Evolutionary conservation across 1,140 invertebrate species (phyloP).

Genomic region (Drusus annulatus): DNA sequence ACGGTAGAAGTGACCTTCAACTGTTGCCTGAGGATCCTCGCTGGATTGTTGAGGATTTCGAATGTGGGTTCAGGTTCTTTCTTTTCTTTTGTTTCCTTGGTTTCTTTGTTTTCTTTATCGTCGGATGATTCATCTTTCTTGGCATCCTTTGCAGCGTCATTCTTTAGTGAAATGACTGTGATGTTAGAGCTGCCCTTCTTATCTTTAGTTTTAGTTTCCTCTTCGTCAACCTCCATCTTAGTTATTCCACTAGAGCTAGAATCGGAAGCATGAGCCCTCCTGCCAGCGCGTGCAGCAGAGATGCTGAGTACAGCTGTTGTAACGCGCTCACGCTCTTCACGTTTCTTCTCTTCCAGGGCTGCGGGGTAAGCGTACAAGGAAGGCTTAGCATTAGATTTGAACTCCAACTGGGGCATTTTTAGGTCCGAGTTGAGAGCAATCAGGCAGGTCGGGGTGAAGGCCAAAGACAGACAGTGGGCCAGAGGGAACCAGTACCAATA

Average conservation of each 20-base stretch:
- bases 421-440: slow-evolving; percentile 96
- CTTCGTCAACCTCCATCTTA: slow-evolving; percentile 83
- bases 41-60: slow-evolving; percentile 95
- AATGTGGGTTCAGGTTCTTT: slow-evolving; percentile 91
- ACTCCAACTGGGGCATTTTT: slow-evolving; percentile 97
- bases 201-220: slow-evolving; percentile 71
- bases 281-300: slow-evolving; percentile 87
- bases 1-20: slow-evolving; percentile 88
- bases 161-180: slow-evolving; percentile 71
- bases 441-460: slow-evolving; percentile 96
- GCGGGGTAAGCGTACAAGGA: slow-evolving; percentile 97
- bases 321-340: slow-evolving; percentile 95
- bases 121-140: slow-evolving; percentile 69
- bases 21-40: slow-evolving; percentile 94
- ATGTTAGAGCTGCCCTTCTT: slow-evolving; percentile 76
- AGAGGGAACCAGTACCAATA: slow-evolving; percentile 99
- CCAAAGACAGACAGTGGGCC: slow-evolving; percentile 94
- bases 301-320: slow-evolving; percentile 98
- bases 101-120: slow-evolving; percentile 71
- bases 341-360: slow-evolving; percentile 97
- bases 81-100: slow-evolving; percentile 77
- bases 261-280: slow-evolving; percentile 78
- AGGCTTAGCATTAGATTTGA: slow-evolving; percentile 94
- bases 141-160: slow-evolving; percentile 69
- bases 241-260: slow-evolving; percentile 61